A percentile compares a stretch with the other conserved stretches of the same genome.
Conservation (phyloP, 2,113 vertebrate genomes). For the Dicaeum eximium region DNA sequence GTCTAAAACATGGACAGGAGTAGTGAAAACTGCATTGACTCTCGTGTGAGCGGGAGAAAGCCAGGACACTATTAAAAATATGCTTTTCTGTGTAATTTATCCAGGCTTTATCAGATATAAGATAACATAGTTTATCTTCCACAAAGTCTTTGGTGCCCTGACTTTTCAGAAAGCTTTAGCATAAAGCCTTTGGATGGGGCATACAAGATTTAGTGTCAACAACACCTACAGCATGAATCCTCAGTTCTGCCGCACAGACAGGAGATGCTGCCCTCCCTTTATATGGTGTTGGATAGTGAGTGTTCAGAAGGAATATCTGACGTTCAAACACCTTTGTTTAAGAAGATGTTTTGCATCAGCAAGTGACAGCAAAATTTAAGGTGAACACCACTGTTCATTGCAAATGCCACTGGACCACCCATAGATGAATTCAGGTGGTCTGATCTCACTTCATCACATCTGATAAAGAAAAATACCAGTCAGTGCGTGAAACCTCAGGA, state of each 20-base stretch:
- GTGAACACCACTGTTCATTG: accelerated
- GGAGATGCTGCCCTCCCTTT: neutral
- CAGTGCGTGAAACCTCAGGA: accelerated
- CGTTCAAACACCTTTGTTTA: neutral
- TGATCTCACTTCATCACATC: neutral
- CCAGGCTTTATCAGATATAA: neutral
- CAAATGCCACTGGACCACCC: neutral
- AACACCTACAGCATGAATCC: neutral
- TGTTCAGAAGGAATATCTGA: neutral
- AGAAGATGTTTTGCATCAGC: neutral
- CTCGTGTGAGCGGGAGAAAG: neutral
- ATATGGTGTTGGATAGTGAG: neutral
- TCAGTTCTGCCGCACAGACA: accelerated
- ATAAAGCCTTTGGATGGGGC: neutral
- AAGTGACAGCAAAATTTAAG: neutral
- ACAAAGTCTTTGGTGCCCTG: neutral
- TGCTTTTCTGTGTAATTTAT: neutral
- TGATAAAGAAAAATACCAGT: neutral
- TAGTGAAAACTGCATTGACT: neutral
- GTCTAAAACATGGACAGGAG: accelerated
- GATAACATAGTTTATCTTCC: neutral
- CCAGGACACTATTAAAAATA: neutral
- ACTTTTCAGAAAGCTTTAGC: neutral
- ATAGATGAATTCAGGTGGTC: neutral
- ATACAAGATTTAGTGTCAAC: neutral